phyloP scores from a whole-genome alignment of 2,888 invertebrate genomes.

The Cantharis flavilabris region DNA sequence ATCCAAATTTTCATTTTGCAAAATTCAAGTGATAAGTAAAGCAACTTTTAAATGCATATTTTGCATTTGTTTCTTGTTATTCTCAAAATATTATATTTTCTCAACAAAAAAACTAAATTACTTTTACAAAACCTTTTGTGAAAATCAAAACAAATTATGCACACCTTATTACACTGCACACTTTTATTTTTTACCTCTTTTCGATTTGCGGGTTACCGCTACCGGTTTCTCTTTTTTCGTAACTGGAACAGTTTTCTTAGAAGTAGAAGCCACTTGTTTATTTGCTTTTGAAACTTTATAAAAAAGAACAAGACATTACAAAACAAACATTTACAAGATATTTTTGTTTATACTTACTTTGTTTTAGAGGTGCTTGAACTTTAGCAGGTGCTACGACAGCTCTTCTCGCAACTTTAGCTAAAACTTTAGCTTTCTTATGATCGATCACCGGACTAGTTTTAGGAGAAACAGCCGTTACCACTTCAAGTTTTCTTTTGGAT shows the following conservation, averaged over 20 bases:
- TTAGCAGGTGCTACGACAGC: constrained; percentile 34
- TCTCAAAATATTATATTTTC: background rate
- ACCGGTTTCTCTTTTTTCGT: constrained; percentile 8
- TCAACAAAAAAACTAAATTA: background rate
- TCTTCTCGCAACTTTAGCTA: constrained; percentile 53
- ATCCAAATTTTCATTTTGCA: constrained; percentile 1
- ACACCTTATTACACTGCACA: constrained; percentile 6
- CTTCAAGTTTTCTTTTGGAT: constrained; percentile 38
- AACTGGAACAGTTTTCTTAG: constrained; percentile 19
- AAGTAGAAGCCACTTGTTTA: constrained; percentile 24
- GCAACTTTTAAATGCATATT: constrained; percentile 1
- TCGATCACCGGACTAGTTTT: constrained; percentile 50
- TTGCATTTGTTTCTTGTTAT: background rate
- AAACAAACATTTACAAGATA: background rate
- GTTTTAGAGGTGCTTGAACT: constrained; percentile 19
- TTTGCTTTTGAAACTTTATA: constrained; percentile 28
- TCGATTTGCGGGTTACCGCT: constrained; percentile 31
- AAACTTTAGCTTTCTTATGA: constrained; percentile 53
- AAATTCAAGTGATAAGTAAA: constrained; percentile 4
- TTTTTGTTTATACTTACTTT: constrained; percentile 14
- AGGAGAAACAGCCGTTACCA: constrained; percentile 19
- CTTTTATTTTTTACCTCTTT: constrained; percentile 35
- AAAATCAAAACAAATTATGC: background rate
- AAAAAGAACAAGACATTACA: background rate
- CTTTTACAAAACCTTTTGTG: background rate